phyloP scores from a whole-genome alignment of 1,140 invertebrate species.

The Calliopsis andreniformis region DNA sequence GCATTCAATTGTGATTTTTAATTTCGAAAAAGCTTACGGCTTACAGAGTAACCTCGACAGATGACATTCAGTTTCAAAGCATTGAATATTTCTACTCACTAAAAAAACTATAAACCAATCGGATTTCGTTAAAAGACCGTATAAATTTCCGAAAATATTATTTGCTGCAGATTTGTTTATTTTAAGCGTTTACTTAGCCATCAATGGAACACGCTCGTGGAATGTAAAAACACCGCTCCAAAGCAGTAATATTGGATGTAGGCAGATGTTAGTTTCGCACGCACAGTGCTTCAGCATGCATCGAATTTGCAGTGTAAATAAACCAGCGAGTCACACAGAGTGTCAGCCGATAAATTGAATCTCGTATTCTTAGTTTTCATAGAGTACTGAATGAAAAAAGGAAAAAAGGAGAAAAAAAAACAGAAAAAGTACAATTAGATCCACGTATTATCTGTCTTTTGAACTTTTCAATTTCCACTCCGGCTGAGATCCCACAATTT shows the following conservation, averaged over 20 bases:
- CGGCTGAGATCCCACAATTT: not conserved
- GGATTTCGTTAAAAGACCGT: too few species aligned
- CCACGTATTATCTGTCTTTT: not conserved
- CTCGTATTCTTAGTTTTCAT: not conserved
- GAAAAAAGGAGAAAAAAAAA: not conserved
- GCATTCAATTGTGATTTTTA: not conserved
- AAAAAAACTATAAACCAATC: too few species aligned
- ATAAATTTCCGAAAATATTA: too few species aligned
- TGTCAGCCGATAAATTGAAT: not conserved
- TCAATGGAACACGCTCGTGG: not conserved
- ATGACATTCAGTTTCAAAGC: too few species aligned
- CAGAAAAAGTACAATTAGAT: too few species aligned
- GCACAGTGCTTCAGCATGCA: not conserved
- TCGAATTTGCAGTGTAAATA: slow-evolving; percentile 26
- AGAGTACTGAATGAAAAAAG: too few species aligned
- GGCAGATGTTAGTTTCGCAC: slow-evolving; percentile 34
- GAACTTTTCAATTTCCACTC: not conserved
- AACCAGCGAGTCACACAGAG: slow-evolving; percentile 2
- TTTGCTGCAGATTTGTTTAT: too few species aligned
- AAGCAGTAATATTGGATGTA: not conserved
- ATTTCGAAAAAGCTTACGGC: not conserved
- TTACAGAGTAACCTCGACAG: too few species aligned
- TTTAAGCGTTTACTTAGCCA: not conserved
- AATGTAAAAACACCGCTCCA: not conserved
- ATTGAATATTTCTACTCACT: too few species aligned